These are phyloP conservation scores for Scaptomyza flava DNA, from an alignment of 2,888 invertebrate species.

Conservation along the genomic window DNA sequence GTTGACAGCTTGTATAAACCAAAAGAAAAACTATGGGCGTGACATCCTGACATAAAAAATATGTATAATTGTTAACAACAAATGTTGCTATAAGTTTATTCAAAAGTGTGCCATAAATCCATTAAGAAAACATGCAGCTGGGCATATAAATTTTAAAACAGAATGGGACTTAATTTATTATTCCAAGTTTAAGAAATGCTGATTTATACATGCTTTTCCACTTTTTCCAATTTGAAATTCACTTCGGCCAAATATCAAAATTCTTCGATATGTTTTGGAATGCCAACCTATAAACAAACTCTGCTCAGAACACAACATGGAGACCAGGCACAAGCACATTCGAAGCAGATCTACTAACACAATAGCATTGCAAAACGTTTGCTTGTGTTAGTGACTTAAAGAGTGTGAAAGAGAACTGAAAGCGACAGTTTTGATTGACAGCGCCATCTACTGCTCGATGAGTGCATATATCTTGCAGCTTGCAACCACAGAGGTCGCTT, in stretches of 20 bases:
- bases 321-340: constrained; percentile 51
- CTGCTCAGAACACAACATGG: constrained; percentile 54
- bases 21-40: not conserved
- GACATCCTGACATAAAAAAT: constrained; percentile 27
- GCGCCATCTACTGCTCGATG: constrained; percentile 55
- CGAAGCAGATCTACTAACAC: constrained; percentile 67
- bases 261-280: constrained; percentile 52
- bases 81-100: constrained; percentile 32
- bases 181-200: constrained; percentile 26
- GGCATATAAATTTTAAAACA: constrained; percentile 23
- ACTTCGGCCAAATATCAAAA: not conserved
- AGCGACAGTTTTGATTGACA: constrained; percentile 7
- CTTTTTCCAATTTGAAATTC: constrained; percentile 5
- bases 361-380: constrained; percentile 12
- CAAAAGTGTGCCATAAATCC: constrained; percentile 62
- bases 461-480: constrained; percentile 8
- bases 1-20: constrained; percentile 52
- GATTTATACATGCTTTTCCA: constrained; percentile 27
- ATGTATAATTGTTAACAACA: constrained; percentile 6
- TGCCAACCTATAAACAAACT: constrained; percentile 52
- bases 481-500: constrained; percentile 68
- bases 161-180: constrained; percentile 44
- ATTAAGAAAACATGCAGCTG: constrained; percentile 20
- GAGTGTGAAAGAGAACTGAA: constrained; percentile 40
- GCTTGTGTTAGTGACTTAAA: constrained; percentile 54